Conservation (phyloP, 1,140 invertebrate genomes). For the Bombus superbus region DNA sequence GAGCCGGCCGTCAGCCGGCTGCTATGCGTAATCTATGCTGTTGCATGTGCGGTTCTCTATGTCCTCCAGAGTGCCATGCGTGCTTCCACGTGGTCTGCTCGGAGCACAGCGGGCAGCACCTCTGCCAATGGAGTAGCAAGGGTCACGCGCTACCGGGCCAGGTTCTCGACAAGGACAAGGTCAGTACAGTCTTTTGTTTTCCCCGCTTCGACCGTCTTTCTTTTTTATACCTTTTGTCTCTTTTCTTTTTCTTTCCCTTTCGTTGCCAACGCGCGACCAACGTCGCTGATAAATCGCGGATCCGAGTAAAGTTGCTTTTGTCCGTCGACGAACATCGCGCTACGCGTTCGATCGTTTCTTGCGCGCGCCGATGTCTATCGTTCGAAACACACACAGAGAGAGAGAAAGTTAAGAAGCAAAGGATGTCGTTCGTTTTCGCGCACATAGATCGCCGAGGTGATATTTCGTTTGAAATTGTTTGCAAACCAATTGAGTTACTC, state of each 20-base stretch:
- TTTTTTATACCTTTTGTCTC: not conserved
- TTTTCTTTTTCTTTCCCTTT: not conserved
- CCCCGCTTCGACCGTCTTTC: too few species aligned
- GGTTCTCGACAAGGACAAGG: constrained; percentile 84
- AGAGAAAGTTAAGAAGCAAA: not conserved
- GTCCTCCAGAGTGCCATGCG: constrained; percentile 86
- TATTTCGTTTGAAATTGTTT: not conserved
- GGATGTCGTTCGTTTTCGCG: not conserved
- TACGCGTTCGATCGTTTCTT: not conserved
- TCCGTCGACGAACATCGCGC: not conserved
- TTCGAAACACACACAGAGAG: too few species aligned
- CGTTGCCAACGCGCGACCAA: not conserved
- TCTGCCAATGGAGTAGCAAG: constrained; percentile 84
- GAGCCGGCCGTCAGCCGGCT: not conserved
- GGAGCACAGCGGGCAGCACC: constrained; percentile 82
- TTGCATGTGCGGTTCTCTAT: constrained; percentile 86
- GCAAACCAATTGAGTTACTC: not conserved
- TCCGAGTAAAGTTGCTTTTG: not conserved
- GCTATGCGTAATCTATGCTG: constrained; percentile 75
- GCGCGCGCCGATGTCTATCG: too few species aligned
- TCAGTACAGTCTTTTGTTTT: constrained; percentile 70
- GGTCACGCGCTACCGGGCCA: constrained; percentile 82
- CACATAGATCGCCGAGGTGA: not conserved
- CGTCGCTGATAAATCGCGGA: not conserved
- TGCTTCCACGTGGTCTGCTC: constrained; percentile 87